These are phyloP conservation scores for Austrolebias charrua DNA, from an alignment of 2,797 vertebrate species.

Conservation along the genomic window DNA sequence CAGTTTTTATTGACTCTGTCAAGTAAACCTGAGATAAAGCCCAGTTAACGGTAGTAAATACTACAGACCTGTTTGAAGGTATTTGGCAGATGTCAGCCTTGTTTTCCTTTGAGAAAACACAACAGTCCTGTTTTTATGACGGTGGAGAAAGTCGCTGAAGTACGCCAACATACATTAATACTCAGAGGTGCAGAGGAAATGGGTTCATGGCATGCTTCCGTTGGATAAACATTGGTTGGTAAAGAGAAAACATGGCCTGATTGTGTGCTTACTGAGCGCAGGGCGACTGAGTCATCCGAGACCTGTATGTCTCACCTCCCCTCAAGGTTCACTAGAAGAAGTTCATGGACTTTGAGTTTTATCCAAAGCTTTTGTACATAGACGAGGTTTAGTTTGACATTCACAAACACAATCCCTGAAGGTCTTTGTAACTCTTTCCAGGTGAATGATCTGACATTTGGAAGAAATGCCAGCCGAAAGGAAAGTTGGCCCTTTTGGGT, in stretches of 20 bases:
- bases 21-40: constrained; percentile 58
- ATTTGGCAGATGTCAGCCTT: constrained; percentile 27
- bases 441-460: constrained; percentile 79
- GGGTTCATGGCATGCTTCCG: constrained; percentile 40
- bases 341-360: constrained; percentile 34
- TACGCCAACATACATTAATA: constrained; percentile 25
- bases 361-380: constrained; percentile 50
- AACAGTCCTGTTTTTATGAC: constrained; percentile 23
- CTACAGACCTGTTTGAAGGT: constrained; percentile 42
- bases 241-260: constrained; percentile 42
- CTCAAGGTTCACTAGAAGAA: constrained; percentile 26
- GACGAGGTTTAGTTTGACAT: constrained; percentile 68
- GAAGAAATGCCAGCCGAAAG: constrained; percentile 66
- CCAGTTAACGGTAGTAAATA: constrained; percentile 67
- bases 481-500: constrained; percentile 46
- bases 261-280: constrained; percentile 39
- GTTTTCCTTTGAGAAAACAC: constrained; percentile 12
- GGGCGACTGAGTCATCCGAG: constrained; percentile 32
- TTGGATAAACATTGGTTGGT: constrained; percentile 56
- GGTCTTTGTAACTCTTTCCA: constrained; percentile 67
- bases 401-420: constrained; percentile 66
- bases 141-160: constrained; percentile 25
- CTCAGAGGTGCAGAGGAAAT: constrained; percentile 49
- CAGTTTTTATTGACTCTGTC: constrained; percentile 63
- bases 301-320: constrained; percentile 43